A percentile compares a stretch with the other conserved stretches of the same genome.
phyloP scores from a whole-genome alignment of 2,888 invertebrate species.

The Cantharis rufa region DNA sequence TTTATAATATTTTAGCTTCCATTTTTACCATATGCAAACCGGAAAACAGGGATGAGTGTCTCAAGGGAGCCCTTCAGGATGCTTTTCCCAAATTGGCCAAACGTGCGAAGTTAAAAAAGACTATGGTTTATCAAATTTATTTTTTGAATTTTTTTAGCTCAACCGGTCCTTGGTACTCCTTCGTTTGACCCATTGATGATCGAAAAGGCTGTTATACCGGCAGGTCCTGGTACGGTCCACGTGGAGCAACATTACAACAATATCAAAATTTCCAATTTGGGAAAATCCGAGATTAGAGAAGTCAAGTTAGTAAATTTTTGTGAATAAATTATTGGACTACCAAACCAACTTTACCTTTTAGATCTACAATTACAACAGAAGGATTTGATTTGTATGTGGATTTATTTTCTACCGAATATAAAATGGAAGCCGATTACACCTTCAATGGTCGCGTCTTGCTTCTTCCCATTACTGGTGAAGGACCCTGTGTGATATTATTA shows the following conservation, averaged over 20 bases:
- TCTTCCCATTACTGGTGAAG: constrained; percentile 67
- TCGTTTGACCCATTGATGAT: background rate
- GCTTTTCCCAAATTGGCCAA: constrained; percentile 49
- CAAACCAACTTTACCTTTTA: background rate
- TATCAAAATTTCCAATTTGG: constrained; percentile 65
- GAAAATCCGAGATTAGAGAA: constrained; percentile 59
- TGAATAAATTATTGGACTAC: background rate
- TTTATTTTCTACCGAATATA: constrained; percentile 50
- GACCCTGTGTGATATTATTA: constrained; percentile 67
- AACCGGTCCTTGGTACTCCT: background rate
- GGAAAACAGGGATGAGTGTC: background rate
- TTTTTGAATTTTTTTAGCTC: background rate
- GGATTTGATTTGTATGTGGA: background rate
- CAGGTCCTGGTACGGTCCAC: constrained; percentile 65
- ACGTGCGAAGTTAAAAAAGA: constrained; percentile 45
- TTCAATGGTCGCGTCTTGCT: constrained; percentile 67
- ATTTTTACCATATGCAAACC: background rate
- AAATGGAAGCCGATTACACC: constrained; percentile 68
- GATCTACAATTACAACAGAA: background rate
- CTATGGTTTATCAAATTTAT: background rate
- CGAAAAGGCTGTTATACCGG: constrained; percentile 45
- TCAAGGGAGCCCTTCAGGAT: background rate
- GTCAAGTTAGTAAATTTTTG: constrained; percentile 57
- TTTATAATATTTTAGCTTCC: background rate
- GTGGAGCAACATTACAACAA: constrained; percentile 70